phyloP scores from a whole-genome alignment of 2,797 vertebrate species.

The Fundulus diaphanus region DNA sequence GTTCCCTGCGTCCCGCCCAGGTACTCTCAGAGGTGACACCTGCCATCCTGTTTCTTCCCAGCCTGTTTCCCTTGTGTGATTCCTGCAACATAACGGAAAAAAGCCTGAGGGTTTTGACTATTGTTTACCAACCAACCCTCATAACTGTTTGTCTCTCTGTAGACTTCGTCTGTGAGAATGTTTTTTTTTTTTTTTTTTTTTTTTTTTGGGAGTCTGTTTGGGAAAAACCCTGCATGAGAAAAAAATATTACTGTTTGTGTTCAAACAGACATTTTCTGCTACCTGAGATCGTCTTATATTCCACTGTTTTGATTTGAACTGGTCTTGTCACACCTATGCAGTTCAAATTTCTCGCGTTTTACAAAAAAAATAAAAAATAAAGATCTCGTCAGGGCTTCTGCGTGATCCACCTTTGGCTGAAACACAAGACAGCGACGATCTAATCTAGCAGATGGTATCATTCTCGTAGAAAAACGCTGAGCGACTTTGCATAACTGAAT shows the following conservation, averaged over 20 bases:
- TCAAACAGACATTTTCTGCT: conserved; percentile 39
- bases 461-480: conserved; percentile 9
- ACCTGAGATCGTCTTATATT: conserved; percentile 12
- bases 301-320: conserved; percentile 23
- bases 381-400: conserved; percentile 4
- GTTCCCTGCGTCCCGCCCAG: conserved; percentile 23
- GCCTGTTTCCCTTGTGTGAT: conserved; percentile 33
- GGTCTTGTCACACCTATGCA: conserved; percentile 11
- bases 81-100: conserved; percentile 59
- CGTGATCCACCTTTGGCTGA: not conserved
- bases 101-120: conserved; percentile 54
- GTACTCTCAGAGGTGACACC: conserved; percentile 70
- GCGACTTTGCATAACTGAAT: conserved; percentile 46
- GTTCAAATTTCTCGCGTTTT: conserved; percentile 6
- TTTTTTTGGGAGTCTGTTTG: conserved; percentile 73
- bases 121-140: conserved; percentile 71
- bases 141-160: conserved; percentile 48
- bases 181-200: conserved; percentile 50
- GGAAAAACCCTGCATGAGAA: conserved; percentile 67
- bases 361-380: conserved; percentile 7
- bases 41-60: conserved; percentile 67
- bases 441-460: conserved; percentile 23
- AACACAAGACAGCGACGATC: conserved; percentile 15
- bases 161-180: conserved; percentile 31
- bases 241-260: conserved; percentile 61